Evolutionary conservation across 1,140 invertebrate species (phyloP).

Genomic region (Solenopsis invicta): DNA sequence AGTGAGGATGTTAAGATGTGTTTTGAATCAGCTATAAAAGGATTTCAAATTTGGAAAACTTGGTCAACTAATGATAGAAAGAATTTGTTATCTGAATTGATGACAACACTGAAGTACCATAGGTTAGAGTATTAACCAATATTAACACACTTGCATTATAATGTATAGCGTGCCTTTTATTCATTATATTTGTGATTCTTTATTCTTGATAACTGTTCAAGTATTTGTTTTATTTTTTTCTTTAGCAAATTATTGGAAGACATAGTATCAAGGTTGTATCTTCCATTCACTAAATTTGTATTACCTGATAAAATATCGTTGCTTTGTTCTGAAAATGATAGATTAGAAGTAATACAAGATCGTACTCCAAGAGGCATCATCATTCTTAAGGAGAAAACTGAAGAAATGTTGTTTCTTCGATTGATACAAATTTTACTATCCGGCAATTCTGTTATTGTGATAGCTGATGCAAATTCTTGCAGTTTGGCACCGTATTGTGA

Average conservation of each 20-base stretch:
- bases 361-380: not conserved
- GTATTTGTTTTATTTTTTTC: not conserved
- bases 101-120: not conserved
- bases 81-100: not conserved
- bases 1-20: constrained; percentile 13
- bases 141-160: too few relatives aligned
- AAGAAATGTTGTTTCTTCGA: not conserved
- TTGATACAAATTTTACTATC: constrained; percentile 27
- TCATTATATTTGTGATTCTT: not conserved
- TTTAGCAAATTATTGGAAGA: not conserved
- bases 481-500: constrained; percentile 1
- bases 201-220: not conserved
- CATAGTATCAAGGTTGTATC: not conserved
- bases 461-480: not conserved
- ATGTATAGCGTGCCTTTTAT: too few relatives aligned
- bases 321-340: constrained; percentile 8
- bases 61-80: not conserved
- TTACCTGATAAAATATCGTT: not conserved
- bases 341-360: constrained; percentile 12
- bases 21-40: not conserved
- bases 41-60: constrained; percentile 7
- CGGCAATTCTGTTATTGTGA: constrained; percentile 35
- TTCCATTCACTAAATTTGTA: not conserved
- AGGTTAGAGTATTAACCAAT: not conserved
- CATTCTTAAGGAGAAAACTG: not conserved